Evolutionary conservation across 2,797 vertebrate genomes (phyloP).

Genomic region (Leptoclinus maculatus): DNA sequence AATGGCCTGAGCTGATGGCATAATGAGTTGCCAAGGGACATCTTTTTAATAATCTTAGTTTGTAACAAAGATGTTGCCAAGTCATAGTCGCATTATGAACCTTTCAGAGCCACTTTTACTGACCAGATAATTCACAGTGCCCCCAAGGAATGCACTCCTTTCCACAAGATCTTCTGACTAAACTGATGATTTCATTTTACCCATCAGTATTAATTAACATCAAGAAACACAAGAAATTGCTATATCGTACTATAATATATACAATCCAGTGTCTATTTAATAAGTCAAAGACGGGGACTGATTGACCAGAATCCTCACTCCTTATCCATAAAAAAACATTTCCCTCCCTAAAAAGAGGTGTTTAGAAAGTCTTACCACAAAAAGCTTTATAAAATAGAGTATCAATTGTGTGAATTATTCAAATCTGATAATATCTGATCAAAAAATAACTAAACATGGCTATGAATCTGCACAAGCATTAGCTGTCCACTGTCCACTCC

Average conservation of each 20-base stretch:
- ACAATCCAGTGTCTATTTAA: slow-evolving; percentile 1
- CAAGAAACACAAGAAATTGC: slow-evolving; percentile 51
- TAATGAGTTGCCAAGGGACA: slow-evolving; percentile 86
- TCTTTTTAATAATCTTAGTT: slow-evolving; percentile 84
- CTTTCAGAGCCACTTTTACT: slow-evolving; percentile 64
- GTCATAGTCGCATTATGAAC: slow-evolving; percentile 74
- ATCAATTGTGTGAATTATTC: background rate
- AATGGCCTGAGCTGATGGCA: slow-evolving; percentile 82
- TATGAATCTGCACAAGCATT: background rate
- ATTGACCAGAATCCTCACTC: background rate
- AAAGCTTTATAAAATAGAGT: background rate
- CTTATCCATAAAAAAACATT: background rate
- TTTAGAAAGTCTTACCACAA: background rate
- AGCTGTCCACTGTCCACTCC: background rate
- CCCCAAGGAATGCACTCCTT: slow-evolving; percentile 72
- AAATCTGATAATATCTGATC: background rate
- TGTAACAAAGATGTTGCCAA: slow-evolving; percentile 85
- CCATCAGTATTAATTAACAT: slow-evolving; percentile 74
- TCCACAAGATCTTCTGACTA: slow-evolving; percentile 76
- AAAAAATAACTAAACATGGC: background rate
- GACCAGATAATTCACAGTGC: slow-evolving; percentile 77
- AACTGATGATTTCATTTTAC: slow-evolving; percentile 77
- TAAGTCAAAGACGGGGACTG: background rate
- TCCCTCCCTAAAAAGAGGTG: background rate
- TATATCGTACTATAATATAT: slow-evolving; percentile 5